A percentile compares a stretch with the other conserved stretches of the same genome.
phyloP scores from a whole-genome alignment of 1,140 invertebrate genomes.

The Lasaia peninsularis region DNA sequence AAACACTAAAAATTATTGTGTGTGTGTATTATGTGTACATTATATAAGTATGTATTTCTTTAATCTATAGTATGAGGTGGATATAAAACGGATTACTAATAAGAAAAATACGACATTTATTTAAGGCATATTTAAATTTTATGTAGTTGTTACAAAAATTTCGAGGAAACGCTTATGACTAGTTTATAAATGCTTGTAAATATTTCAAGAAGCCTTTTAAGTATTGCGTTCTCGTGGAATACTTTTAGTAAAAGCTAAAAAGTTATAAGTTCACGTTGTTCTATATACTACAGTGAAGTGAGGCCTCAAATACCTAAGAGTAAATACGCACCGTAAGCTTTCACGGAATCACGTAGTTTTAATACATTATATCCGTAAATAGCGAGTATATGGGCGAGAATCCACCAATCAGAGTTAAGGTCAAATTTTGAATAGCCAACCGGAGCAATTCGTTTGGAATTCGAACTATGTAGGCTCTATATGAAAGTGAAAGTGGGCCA shows the following conservation, averaged over 20 bases:
- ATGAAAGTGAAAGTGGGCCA: constrained; percentile 62
- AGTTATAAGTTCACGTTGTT: neutral
- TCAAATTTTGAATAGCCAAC: constrained; percentile 60
- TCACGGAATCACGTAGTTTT: constrained; percentile 37
- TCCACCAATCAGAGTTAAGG: constrained; percentile 56
- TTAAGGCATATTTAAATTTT: too few species aligned
- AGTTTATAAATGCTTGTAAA: too few species aligned
- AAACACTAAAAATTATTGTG: too few species aligned
- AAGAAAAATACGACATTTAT: too few species aligned
- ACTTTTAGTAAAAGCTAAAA: neutral
- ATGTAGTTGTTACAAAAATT: too few species aligned
- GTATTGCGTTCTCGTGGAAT: neutral
- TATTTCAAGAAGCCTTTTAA: too few species aligned
- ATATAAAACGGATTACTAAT: too few species aligned
- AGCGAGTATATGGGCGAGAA: constrained; percentile 42
- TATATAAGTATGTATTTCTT: too few species aligned
- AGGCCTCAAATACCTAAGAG: constrained; percentile 17
- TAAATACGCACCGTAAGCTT: constrained; percentile 23
- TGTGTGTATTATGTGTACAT: too few species aligned
- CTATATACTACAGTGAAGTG: neutral
- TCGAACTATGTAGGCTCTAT: constrained; percentile 63
- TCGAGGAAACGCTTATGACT: too few species aligned
- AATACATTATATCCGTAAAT: constrained; percentile 58
- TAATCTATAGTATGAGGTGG: too few species aligned
- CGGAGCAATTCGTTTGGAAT: constrained; percentile 40